Evolutionary conservation across 2,888 invertebrate genomes (phyloP).

Genomic region (Chydorus sphaericus): DNA sequence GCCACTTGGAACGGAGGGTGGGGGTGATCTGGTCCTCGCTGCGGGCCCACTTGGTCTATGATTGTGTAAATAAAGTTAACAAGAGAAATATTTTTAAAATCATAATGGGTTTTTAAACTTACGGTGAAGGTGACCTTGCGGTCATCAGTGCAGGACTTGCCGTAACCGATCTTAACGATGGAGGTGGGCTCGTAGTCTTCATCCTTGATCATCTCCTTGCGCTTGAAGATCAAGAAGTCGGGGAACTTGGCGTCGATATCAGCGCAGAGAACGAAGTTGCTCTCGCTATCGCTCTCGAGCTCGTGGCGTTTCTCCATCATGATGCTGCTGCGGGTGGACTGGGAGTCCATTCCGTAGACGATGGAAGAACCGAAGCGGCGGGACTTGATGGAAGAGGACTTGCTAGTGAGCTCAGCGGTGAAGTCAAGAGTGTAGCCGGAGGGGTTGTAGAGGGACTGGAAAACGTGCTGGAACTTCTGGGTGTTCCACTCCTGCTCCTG

Average conservation of each 20-base stretch:
- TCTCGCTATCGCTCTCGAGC: background rate
- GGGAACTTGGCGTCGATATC: conserved; percentile 10
- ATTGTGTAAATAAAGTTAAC: no score
- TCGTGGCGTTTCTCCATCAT: conserved; percentile 5
- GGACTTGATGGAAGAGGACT: background rate
- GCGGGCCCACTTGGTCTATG: background rate
- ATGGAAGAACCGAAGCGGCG: conserved; percentile 3
- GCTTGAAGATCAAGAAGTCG: conserved; percentile 3
- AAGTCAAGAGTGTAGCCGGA: background rate
- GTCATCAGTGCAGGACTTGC: conserved; percentile 8
- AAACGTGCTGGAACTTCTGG: conserved; percentile 6
- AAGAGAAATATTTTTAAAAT: no score
- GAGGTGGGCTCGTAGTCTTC: background rate
- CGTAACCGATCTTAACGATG: conserved; percentile 8
- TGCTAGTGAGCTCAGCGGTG: background rate
- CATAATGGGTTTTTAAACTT: background rate
- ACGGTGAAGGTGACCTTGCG: conserved; percentile 9
- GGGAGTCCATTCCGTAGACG: background rate
- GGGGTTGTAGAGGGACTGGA: background rate
- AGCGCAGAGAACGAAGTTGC: conserved; percentile 9
- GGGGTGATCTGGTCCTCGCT: background rate
- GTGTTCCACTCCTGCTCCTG: background rate
- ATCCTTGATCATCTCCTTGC: conserved; percentile 7
- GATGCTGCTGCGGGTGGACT: background rate
- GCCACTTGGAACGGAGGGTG: background rate